Evolutionary conservation across 1,140 invertebrate genomes (phyloP), one percentile per base, ranked within the genome.

Genomic region (Drosophila pandora): DNA sequence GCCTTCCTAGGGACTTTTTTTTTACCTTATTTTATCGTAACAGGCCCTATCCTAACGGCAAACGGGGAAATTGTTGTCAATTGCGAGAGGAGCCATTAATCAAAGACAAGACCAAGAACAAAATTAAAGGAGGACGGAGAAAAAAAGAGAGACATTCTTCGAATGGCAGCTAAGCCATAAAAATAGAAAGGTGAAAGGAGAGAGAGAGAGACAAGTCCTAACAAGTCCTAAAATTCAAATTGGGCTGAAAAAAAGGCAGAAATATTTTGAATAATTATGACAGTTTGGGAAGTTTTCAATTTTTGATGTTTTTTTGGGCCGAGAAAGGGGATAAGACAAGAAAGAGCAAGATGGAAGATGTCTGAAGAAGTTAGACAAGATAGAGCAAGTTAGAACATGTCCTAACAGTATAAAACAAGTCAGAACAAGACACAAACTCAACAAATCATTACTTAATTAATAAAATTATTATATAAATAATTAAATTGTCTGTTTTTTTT

Each of bases 181-280:
- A 62, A 41, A 7, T 21, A 30, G 9, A 50, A 49, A 25, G 23
- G 10, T 9, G 10, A 10, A 17, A 21, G 32, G 25, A 13, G 6
- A 30, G 13, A 17, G 17, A 17, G 17, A 17, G 17, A 17, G 17
- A 17, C 17, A 17, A 17, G 17, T 17, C 17, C 17, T 17, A 17
- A 17, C 17, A 17, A 17, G 17, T 17, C 17, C 17, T 17, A 17
- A 17, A 17, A 17, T 17, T 17, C 69, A 77, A 82, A 82, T 82
- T 79, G 77, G 79, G 60, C 56, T 50, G 37, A 21, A 83, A 78
- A 17, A 17, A 17, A 59, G 75, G 62, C 49, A 17, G 17, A 17
- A 17, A 17, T 17, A 83, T 82, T 82, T 82, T 82, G 79, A 82
- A 82, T 82, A 82, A 82, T 82, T 83, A 83, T 82, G 79, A 82